Evolutionary conservation across 1,140 invertebrate genomes (phyloP).

Genomic region (Varroa destructor): DNA sequence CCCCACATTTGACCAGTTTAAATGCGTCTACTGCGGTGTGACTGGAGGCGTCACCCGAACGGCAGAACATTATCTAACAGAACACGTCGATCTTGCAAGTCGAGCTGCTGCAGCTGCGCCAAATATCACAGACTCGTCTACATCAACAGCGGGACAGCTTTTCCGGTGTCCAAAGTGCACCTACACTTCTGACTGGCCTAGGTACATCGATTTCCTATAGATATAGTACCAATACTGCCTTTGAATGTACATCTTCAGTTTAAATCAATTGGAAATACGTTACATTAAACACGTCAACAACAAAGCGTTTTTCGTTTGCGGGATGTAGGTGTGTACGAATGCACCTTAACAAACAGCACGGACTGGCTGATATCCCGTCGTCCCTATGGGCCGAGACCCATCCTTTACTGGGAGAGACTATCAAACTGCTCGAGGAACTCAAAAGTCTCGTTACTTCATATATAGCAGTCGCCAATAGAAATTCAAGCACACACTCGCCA

Average conservation of each 20-base stretch:
- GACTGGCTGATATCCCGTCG: constrained; percentile 39
- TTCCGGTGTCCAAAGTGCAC: constrained; percentile 58
- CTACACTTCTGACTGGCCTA: constrained; percentile 43
- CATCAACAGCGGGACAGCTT: constrained; percentile 41
- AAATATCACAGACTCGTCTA: background rate
- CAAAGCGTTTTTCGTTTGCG: too few relatives aligned
- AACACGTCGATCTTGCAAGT: constrained; percentile 50
- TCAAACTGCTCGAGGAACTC: constrained; percentile 53
- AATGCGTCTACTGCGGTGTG: constrained; percentile 61
- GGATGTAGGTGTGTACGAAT: constrained; percentile 53
- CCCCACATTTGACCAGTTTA: constrained; percentile 55
- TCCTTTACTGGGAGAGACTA: constrained; percentile 58
- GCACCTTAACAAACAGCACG: constrained; percentile 55
- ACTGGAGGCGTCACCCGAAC: constrained; percentile 60
- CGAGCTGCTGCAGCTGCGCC: constrained; percentile 36
- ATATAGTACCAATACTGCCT: too few relatives aligned
- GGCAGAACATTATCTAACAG: constrained; percentile 67
- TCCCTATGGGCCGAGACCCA: constrained; percentile 51
- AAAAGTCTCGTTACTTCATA: constrained; percentile 48
- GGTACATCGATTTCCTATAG: constrained; percentile 47
- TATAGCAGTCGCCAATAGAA: too few relatives aligned
- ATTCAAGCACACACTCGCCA: too few relatives aligned
- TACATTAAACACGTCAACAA: too few relatives aligned
- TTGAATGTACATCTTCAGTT: too few relatives aligned
- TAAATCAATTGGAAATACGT: too few relatives aligned